Percentiles rank a stretch among this genome's conserved stretches.
Conservation (phyloP, 2,888 invertebrate genomes). For the Metallyticus violacea region DNA sequence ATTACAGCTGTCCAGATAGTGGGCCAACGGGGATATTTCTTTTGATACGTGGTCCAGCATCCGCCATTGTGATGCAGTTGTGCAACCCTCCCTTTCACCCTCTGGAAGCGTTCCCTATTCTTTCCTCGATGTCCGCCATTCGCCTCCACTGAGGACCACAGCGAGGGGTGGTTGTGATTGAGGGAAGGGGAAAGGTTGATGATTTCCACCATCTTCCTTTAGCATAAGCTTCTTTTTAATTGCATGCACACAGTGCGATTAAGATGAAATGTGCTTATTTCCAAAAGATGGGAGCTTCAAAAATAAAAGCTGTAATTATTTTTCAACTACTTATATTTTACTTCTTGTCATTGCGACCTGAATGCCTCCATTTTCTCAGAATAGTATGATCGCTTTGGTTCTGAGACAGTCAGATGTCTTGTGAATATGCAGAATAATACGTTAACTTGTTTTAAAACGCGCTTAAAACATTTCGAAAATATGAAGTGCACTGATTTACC, state of each 20-base stretch:
- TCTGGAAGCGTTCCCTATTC: not conserved
- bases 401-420: too few species aligned
- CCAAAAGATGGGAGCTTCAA: not conserved
- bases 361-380: too few species aligned
- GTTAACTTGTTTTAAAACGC: too few species aligned
- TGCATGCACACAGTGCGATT: not conserved
- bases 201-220: not conserved
- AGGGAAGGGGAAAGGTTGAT: not conserved
- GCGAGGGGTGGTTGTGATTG: not conserved
- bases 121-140: not conserved
- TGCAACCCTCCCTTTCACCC: not conserved
- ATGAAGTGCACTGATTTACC: too few species aligned
- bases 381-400: too few species aligned
- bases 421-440: too few species aligned
- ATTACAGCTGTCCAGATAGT: not conserved
- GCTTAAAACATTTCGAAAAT: too few species aligned
- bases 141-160: not conserved
- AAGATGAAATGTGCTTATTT: not conserved
- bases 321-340: too few species aligned
- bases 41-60: not conserved
- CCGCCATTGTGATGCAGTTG: not conserved
- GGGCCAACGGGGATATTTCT: not conserved
- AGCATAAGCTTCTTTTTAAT: not conserved
- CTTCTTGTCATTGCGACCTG: too few species aligned
- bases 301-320: too few species aligned